phyloP scores from a whole-genome alignment of 1,140 invertebrate species.

The Zophobas morio region DNA sequence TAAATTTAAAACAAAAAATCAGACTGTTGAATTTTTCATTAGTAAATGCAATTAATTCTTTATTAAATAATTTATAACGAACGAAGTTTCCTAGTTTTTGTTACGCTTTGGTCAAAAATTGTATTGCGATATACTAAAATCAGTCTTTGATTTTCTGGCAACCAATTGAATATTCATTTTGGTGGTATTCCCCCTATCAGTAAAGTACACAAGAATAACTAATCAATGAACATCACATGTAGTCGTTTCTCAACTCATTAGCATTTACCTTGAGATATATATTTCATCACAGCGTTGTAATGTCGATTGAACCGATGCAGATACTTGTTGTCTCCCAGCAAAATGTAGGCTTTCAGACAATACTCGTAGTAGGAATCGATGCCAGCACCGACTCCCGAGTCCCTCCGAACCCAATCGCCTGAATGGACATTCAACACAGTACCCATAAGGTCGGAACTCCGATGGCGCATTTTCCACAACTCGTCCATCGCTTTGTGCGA shows the following conservation, averaged over 20 bases:
- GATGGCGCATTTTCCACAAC: slow-evolving; percentile 94
- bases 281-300: slow-evolving; percentile 99
- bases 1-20: too few relatives aligned
- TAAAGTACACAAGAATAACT: too few relatives aligned
- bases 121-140: too few relatives aligned
- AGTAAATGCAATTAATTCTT: too few relatives aligned
- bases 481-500: slow-evolving; percentile 97
- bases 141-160: too few relatives aligned
- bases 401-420: slow-evolving; percentile 96
- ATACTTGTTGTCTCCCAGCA: slow-evolving; percentile 90
- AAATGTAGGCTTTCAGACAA: slow-evolving; percentile 92
- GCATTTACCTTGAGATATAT: slow-evolving; percentile 84
- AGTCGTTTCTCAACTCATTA: not conserved
- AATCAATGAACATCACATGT: not conserved
- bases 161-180: too few relatives aligned
- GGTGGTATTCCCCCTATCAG: too few relatives aligned
- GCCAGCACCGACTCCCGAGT: slow-evolving; percentile 98
- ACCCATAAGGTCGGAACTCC: slow-evolving; percentile 93
- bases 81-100: too few relatives aligned
- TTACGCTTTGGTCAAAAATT: too few relatives aligned
- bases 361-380: slow-evolving; percentile 99
- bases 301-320: slow-evolving; percentile 95
- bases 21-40: too few relatives aligned
- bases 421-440: slow-evolving; percentile 97
- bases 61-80: too few relatives aligned